These are phyloP conservation scores for Cataglyphis hispanica DNA, from an alignment of 1,140 invertebrate species.

Conservation along the genomic window DNA sequence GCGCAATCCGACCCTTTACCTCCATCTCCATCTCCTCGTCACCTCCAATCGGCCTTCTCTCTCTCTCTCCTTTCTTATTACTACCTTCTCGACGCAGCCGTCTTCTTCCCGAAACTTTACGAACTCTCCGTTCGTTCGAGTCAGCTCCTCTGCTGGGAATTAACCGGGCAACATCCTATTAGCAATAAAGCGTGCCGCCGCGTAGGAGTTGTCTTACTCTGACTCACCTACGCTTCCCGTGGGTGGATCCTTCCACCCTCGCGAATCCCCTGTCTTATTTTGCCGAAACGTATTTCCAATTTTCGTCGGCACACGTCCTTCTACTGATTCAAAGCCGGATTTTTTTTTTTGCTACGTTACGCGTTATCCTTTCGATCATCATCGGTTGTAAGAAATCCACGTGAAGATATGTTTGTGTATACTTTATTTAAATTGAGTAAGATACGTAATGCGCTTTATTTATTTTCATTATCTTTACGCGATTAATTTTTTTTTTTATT, in stretches of 20 bases:
- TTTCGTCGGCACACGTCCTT: constrained; percentile 33
- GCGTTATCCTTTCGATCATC: background rate
- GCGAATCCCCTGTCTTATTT: constrained; percentile 35
- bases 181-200: constrained; percentile 77
- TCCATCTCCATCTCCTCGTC: background rate
- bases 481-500: background rate
- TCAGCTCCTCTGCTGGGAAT: constrained; percentile 69
- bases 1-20: constrained; percentile 31
- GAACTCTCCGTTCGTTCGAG: constrained; percentile 65
- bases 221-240: constrained; percentile 25
- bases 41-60: background rate
- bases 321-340: constrained; percentile 13
- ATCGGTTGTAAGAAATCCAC: background rate
- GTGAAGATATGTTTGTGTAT: no score
- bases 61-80: background rate
- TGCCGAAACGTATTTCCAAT: constrained; percentile 54
- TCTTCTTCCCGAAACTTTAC: constrained; percentile 74
- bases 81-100: background rate
- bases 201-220: constrained; percentile 47
- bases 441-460: background rate
- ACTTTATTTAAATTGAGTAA: background rate
- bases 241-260: background rate
- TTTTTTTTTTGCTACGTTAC: no score
- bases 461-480: constrained; percentile 6
- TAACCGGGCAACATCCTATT: constrained; percentile 77